Percentiles rank a stretch among this genome's conserved stretches.
These are phyloP conservation scores for Brassicogethes aeneus DNA, from an alignment of 2,888 invertebrate species.

Conservation along the genomic window DNA sequence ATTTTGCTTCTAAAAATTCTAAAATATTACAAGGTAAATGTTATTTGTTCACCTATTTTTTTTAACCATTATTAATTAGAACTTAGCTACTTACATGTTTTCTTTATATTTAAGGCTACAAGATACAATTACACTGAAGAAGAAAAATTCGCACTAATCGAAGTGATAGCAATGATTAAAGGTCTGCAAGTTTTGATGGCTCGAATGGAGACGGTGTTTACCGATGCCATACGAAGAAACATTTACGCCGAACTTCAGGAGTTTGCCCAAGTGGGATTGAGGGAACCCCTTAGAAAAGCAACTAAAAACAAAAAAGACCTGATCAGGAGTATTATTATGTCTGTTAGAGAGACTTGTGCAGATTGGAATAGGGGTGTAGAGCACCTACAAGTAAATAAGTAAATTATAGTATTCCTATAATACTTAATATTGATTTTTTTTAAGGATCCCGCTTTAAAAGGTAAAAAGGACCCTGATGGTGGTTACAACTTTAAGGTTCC, in stretches of 20 bases:
- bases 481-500: conserved; percentile 90
- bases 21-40: background rate
- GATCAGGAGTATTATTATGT: conserved; percentile 85
- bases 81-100: no score
- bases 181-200: conserved; percentile 95
- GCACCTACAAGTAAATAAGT: conserved; percentile 75
- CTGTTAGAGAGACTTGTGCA: conserved; percentile 94
- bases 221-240: conserved; percentile 80
- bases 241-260: conserved; percentile 96
- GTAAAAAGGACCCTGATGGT: conserved; percentile 89
- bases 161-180: conserved; percentile 99
- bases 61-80: background rate
- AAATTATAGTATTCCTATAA: no score
- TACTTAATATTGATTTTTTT: no score
- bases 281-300: conserved; percentile 92
- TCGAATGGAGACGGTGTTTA: conserved; percentile 94
- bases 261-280: conserved; percentile 80
- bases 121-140: conserved; percentile 95
- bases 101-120: conserved; percentile 75
- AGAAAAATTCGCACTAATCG: conserved; percentile 96
- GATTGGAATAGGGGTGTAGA: conserved; percentile 93
- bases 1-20: no score
- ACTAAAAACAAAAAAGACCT: conserved; percentile 97
- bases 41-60: background rate
- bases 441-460: conserved; percentile 88